A percentile compares a stretch with the other conserved stretches of the same genome.
Conservation (phyloP, 2,113 vertebrate genomes). For the Rhinopomastus cyanomelas region DNA sequence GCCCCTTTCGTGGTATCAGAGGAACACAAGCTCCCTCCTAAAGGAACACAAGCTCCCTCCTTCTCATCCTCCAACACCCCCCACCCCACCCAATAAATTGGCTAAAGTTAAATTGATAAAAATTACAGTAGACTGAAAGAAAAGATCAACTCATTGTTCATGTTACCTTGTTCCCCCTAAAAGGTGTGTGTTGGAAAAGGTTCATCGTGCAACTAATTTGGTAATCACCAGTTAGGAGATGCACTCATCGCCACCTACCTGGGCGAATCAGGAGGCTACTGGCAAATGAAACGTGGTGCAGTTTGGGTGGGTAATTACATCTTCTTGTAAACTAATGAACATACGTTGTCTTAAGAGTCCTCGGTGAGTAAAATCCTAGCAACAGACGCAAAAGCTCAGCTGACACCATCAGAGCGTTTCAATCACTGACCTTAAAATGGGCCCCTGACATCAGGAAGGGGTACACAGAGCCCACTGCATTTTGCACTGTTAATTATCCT, state of each 20-base stretch:
- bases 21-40: slow-evolving; percentile 4
- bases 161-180: slow-evolving; percentile 58
- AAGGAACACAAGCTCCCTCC: slow-evolving; percentile 13
- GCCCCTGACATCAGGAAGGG: background rate
- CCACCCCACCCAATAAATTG: slow-evolving; percentile 33
- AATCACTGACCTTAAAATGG: slow-evolving; percentile 5
- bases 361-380: slow-evolving; percentile 38
- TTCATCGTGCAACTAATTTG: slow-evolving; percentile 76
- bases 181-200: slow-evolving; percentile 57
- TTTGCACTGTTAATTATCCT: slow-evolving; percentile 26
- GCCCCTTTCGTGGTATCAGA: slow-evolving; percentile 29
- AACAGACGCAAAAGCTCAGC: background rate
- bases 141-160: slow-evolving; percentile 66
- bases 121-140: slow-evolving; percentile 59
- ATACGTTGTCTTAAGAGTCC: slow-evolving; percentile 51
- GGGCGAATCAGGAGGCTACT: slow-evolving; percentile 65
- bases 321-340: slow-evolving; percentile 67
- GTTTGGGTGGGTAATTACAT: slow-evolving; percentile 66
- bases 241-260: slow-evolving; percentile 49
- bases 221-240: slow-evolving; percentile 71
- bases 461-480: background rate
- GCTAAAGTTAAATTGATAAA: slow-evolving; percentile 65
- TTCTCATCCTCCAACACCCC: background rate
- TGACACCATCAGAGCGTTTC: background rate
- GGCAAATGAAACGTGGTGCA: slow-evolving; percentile 33